phyloP scores from a whole-genome alignment of 2,888 invertebrate species.

The Pristionchus arcanus region DNA sequence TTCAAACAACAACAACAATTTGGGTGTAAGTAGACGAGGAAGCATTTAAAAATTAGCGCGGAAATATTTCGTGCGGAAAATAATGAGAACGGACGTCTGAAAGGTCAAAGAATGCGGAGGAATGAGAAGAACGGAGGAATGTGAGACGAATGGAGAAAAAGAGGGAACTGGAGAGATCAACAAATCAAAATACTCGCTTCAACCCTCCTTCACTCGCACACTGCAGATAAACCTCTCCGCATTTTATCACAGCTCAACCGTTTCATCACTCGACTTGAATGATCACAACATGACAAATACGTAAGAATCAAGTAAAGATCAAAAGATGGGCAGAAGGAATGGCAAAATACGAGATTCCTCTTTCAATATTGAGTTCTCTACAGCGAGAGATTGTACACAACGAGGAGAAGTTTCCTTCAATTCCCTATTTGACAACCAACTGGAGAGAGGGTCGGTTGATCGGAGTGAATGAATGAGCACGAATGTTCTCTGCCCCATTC shows the following conservation, averaged over 20 bases:
- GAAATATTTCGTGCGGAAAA: not conserved
- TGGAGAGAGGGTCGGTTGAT: not conserved
- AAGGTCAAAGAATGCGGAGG: not conserved
- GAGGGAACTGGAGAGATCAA: not conserved
- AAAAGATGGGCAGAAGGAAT: not conserved
- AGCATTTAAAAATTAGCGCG: not conserved
- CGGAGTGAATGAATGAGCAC: not conserved
- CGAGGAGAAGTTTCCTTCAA: too few species aligned
- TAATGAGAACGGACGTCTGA: not conserved
- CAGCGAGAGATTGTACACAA: too few species aligned
- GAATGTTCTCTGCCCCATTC: not conserved
- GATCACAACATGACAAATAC: not conserved
- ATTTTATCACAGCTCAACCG: not conserved
- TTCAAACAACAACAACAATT: too few species aligned
- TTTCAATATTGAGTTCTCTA: too few species aligned
- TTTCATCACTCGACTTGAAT: constrained; percentile 12
- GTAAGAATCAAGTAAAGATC: not conserved
- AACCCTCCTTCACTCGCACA: not conserved
- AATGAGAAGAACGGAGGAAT: not conserved
- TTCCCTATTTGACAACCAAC: not conserved
- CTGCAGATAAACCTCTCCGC: not conserved
- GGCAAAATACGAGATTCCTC: not conserved
- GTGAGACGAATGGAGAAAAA: not conserved
- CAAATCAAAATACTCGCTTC: not conserved
- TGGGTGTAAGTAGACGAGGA: too few species aligned